Base-by-base conservation (phyloP, 2,888 invertebrate genomes). In the Pemphredon lugubris region DNA sequence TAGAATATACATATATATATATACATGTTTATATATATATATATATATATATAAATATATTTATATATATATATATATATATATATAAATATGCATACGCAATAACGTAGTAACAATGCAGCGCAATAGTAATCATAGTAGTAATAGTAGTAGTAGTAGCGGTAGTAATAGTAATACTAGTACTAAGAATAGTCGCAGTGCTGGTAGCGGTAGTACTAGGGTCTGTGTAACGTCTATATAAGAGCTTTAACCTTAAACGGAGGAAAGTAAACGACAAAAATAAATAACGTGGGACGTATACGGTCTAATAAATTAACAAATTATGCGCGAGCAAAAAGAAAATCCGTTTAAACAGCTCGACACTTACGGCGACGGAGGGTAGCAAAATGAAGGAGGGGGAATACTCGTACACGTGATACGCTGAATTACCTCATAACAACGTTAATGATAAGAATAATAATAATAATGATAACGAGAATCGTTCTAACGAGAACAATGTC, bases 281-380 rank as follows among this genome's bases (percentile, higher is more conserved):
- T 84, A 79, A 83, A 81, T 81, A 78, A 77, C 64, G 64, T 20
- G 53, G 44, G 53, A 74, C 74, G 50, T 48, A 66, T 44, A 64
- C 59, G 42, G 55, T 14, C 18, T 34, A 76, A 76, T 74, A 78
- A 77, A 65, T 77, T 74, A 75, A 81, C 61, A 65, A 77, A 39
- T 55, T 50, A 34, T 53, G 54, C 9, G 54, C 11, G 45, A 9
- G 7, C 20, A n/a, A n/a, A 30, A 32, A 37, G 9, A 32, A 26
- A 37, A 20, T 1, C 13, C 23, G 42, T 23, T 40, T 16, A 34
- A 23, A 26, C 7, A 26, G 26, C 63, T 47, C 30, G 50, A 44
- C 23, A 50, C 2, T 51, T 60, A 60, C 63, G 60, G 55, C n/a
- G n/a, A n/a, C n/a, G n/a, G n/a, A n/a, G n/a, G n/a, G n/a, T n/a